Base-by-base conservation (phyloP, 1,140 invertebrate species). In the Andricus grossulariae region DNA sequence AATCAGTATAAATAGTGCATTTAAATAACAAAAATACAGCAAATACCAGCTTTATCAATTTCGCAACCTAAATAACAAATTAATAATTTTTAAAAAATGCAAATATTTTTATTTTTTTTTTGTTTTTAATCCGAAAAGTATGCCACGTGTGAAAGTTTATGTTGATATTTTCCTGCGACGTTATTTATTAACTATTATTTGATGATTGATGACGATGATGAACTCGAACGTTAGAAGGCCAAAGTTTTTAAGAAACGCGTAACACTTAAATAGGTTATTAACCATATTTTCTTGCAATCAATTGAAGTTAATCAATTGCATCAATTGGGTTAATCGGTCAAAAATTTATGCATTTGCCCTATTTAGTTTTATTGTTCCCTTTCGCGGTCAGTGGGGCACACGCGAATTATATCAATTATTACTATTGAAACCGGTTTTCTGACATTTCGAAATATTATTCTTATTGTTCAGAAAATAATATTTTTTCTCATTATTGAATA, bases 341-440 rank as follows among this genome's bases (percentile, higher is more conserved):
- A 66, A 25, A 66, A 66, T 66, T 66, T 21, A 39, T 39, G n/a
- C 3, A 66, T n/a, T 66, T 66, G 32, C 16, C 25, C 60, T 7
- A 66, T 32, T 66, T 15, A n/a, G n/a, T 39, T 39, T 66, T 25
- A 66, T 66, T n/a, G 45, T 66, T 66, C 13, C 13, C 4, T 66
- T 66, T 39, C 60, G 60, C 60, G 60, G 60, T 66, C 21, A 66
- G 25, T 66, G 13, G 60, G 15, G n/a, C 60, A 66, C 60, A 66
- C n/a, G 15, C 39, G 32, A 66, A 21, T 66, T n/a, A 3, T 11
- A 8, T 32, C n/a, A 66, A 66, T 66, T n/a, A 66, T 54, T 18
- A 18, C 7, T 66, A 16, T n/a, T 7, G 15, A 39, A 66, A 45
- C 60, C 8, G 15, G 25, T 66, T 66, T 45, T 3, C 32, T 4